These are phyloP conservation scores for Lasaia peninsularis DNA, from an alignment of 1,140 invertebrate genomes.

Conservation along the genomic window DNA sequence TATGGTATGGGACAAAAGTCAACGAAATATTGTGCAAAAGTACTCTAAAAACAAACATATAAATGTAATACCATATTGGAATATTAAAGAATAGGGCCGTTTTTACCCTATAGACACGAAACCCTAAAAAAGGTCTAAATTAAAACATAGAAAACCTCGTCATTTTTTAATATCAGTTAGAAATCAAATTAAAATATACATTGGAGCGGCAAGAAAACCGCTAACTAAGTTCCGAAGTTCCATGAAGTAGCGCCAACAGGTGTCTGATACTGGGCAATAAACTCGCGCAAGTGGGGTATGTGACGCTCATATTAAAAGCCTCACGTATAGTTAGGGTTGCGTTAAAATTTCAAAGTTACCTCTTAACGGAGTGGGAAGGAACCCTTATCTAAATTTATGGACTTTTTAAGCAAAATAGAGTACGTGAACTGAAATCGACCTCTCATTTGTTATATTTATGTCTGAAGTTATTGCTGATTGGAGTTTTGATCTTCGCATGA, in stretches of 20 bases:
- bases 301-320: neutral
- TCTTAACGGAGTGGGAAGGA: neutral
- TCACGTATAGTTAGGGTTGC: conserved; percentile 1
- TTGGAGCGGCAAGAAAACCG: neutral
- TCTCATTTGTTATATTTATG: neutral
- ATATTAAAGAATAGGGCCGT: no score
- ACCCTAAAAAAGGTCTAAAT: no score
- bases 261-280: conserved; percentile 1
- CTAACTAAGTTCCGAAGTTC: neutral
- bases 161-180: no score
- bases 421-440: neutral
- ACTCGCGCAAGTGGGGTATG: neutral
- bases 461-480: neutral
- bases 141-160: no score
- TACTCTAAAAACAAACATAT: no score
- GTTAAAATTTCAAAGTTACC: conserved; percentile 6
- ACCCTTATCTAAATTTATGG: conserved; percentile 6
- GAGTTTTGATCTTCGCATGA: no score
- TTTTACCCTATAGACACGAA: no score
- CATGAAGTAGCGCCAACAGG: neutral
- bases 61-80: no score
- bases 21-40: no score
- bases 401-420: neutral
- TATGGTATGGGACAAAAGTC: no score
- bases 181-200: neutral